Evolutionary conservation across 2,888 invertebrate genomes (phyloP).

Genomic region (Diaphora mendica): DNA sequence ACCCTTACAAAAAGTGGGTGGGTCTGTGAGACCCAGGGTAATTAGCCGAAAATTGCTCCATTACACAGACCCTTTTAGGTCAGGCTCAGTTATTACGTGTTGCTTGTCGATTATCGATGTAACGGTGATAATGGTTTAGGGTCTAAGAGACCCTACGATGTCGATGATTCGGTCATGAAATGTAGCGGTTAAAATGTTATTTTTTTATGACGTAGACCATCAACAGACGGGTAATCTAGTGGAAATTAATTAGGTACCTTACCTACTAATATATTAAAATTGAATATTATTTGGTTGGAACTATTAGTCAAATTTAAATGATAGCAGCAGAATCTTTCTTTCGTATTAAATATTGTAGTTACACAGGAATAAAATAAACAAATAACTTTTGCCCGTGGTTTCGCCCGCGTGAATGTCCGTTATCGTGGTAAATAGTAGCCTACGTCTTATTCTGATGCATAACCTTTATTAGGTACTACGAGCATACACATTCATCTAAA

Average conservation of each 20-base stretch:
- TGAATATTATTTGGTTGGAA: too few relatives aligned
- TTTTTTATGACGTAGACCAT: not conserved
- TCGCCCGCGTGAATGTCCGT: too few relatives aligned
- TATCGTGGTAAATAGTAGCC: too few relatives aligned
- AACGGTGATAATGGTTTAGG: conserved; percentile 52
- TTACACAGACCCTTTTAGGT: conserved; percentile 69
- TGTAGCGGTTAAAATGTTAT: not conserved
- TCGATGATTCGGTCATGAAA: conserved; percentile 33
- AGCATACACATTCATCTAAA: too few relatives aligned
- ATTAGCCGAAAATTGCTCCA: conserved; percentile 74
- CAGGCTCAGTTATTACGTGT: conserved; percentile 63
- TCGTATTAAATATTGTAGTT: not conserved
- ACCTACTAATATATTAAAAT: too few relatives aligned
- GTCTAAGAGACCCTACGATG: conserved; percentile 45
- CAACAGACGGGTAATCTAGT: too few relatives aligned
- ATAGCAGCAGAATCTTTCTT: not conserved
- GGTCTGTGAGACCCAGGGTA: conserved; percentile 55
- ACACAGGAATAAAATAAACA: too few relatives aligned
- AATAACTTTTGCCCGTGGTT: too few relatives aligned
- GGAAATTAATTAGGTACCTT: too few relatives aligned
- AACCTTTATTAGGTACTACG: too few relatives aligned
- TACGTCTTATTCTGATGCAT: too few relatives aligned
- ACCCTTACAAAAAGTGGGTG: conserved; percentile 49
- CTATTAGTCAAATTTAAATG: too few relatives aligned
- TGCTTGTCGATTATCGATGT: conserved; percentile 69